Evolutionary conservation across 2,888 invertebrate genomes (phyloP).

Genomic region (Calameuta pallipes): DNA sequence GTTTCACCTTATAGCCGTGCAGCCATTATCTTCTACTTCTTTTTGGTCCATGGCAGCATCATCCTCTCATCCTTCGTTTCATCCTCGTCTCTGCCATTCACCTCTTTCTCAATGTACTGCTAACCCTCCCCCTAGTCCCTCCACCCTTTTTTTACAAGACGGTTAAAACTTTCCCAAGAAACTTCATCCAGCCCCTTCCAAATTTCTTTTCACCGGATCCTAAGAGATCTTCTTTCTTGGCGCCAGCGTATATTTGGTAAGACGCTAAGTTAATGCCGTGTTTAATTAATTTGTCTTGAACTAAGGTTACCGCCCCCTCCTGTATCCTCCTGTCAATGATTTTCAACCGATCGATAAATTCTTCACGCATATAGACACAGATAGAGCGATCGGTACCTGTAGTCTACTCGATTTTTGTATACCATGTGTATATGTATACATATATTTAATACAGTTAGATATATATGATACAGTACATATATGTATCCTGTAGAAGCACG

Average conservation of each 20-base stretch:
- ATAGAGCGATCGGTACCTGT: constrained; percentile 18
- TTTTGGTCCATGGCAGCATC: background rate
- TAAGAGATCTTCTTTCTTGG: background rate
- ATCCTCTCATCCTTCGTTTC: background rate
- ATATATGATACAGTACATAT: background rate
- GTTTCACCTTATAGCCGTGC: background rate
- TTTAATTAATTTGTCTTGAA: constrained; percentile 52
- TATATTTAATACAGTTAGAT: background rate
- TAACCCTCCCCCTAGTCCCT: background rate
- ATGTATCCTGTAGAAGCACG: background rate
- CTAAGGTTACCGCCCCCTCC: constrained; percentile 46
- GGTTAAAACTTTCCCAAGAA: background rate
- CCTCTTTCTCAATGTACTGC: background rate
- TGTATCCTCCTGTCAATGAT: constrained; percentile 45
- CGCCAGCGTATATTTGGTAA: background rate
- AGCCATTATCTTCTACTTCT: background rate
- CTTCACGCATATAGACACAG: background rate
- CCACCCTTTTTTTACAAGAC: background rate
- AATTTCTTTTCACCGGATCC: background rate
- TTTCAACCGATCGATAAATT: constrained; percentile 44
- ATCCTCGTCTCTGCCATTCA: background rate
- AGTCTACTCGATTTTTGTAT: background rate
- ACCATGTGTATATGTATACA: background rate
- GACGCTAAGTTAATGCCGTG: constrained; percentile 16
- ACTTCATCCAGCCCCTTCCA: background rate